Evolutionary conservation across 2,113 vertebrate genomes (phyloP), one percentile per base, ranked within the genome.

Genomic region (Solea solea): DNA sequence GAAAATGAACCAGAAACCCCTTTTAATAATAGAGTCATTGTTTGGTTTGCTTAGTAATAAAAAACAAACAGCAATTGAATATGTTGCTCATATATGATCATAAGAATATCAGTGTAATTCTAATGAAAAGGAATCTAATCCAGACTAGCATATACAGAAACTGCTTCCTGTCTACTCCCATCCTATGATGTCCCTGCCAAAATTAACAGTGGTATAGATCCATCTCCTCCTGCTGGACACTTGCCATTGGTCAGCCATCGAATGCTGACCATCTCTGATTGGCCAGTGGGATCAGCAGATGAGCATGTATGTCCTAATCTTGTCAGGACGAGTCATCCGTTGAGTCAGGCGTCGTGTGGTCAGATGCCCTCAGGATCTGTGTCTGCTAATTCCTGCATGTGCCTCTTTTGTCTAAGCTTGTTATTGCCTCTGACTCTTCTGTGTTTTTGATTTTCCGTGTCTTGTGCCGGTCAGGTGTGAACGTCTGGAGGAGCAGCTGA

Each of bases 401-500:
- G 66, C 55, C 51, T 78, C 67, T 80, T 80, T 62, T 55, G 70
- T 77, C 41, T 73, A 76, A 85, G 83, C 77, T 78, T 73, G 1
- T 80, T 88, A 68, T 75, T 53, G 40, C 28, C 39, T 21, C 68
- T 83, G 64, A 74, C 44, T 50, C 71, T 80, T 72, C 53, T 74
- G 82, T 58, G 55, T 62, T 12, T 64, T n/a, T 28, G 34, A 0
- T 34, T 34, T 1, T 34, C 5, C 34, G 3, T 66, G 14, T 12
- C 61, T 21, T 82, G 7, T 84, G 72, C 69, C 1, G 25, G 73
- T 77, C 83, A 99, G 98, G 92, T 99, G 95, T 89, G 98, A 98
- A 72, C 94, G 97, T 77, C 91, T 99, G 14, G 98, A 99, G 87
- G 97, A 99, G 64, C 98, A 99, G 86, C 91, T 99, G 15, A 99